Evolutionary conservation across 2,888 invertebrate species (phyloP), one percentile per base, ranked within the genome.

Genomic region (Bhutanitis thaidina): DNA sequence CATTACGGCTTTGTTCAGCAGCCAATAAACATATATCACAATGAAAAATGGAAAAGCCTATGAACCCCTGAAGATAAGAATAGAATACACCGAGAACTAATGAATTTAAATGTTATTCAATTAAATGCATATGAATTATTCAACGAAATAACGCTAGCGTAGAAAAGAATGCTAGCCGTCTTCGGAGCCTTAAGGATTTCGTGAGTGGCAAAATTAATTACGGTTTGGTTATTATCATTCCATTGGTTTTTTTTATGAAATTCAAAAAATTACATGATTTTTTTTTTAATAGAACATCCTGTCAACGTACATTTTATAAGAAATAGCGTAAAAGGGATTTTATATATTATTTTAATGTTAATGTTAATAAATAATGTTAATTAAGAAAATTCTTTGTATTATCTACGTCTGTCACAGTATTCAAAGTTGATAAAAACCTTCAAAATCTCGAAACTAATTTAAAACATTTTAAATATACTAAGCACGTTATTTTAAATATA

Each of bases 121-220:
- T 85, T 80, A 81, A 80, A 81, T 81, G 80, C 82, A 79, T 75
- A 85, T 85, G 82, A 83, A 86, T 86, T 66, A 86, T 85, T 84
- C 84, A 84, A 68, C 62, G 74, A 75, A 73, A 76, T 7, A 71
- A 80, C 77, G 75, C 73, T 77, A 79, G 80, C 78, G 77, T 68
- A 64, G 69, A 71, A 81, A 84, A 84, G 77, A 83, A 85, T 78
- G 71, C 71, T 71, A 69, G 68, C 69, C 72, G 71, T 67, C 67
- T 72, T 71, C 64, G 70, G 64, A 64, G 73, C 70, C 62, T 57
- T 59, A 57, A 59, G 58, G 61, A 75, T 74, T 77, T 74, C 58
- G 73, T 65, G 70, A 65, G 60, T 69, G 71, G 58, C 69, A 66
- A 77, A 80, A 80, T 81, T 82, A 80, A 81, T 83, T 79, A 77